Evolutionary conservation across 64 coral and sea anemone species (phyloP).

Genomic region (Porites lutea): DNA sequence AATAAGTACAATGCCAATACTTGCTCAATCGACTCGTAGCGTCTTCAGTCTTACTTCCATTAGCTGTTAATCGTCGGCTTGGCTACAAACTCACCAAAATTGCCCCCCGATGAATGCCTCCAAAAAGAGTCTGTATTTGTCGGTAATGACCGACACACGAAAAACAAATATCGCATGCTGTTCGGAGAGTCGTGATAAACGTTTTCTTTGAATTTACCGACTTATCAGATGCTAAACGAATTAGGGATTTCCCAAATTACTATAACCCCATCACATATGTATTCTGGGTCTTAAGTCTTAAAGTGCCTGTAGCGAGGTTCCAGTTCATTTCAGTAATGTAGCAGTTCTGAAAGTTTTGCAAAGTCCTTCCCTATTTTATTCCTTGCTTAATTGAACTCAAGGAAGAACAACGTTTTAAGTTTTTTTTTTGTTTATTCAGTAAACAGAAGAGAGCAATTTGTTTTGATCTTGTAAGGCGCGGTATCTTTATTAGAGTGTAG

Average conservation of each 20-base stretch:
- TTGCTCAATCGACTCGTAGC: background rate
- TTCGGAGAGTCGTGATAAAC: conserved; percentile 55
- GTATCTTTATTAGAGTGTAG: background rate
- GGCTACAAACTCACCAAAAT: background rate
- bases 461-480: conserved; percentile 1
- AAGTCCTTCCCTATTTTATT: background rate
- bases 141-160: conserved; percentile 58
- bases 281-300: background rate
- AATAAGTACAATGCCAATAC: conserved; percentile 65
- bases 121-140: conserved; percentile 7
- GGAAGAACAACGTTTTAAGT: background rate
- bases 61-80: background rate
- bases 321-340: background rate
- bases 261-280: background rate
- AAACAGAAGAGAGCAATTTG: conserved; percentile 15
- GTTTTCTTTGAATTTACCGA: conserved; percentile 72
- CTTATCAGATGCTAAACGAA: conserved; percentile 83
- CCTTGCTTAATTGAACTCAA: background rate
- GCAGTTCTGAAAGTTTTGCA: too few relatives aligned
- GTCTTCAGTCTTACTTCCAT: background rate
- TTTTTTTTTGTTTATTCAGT: conserved; percentile 16
- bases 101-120: background rate
- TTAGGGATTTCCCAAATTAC: conserved; percentile 28
- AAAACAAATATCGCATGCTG: conserved; percentile 72
- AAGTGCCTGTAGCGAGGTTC: background rate